phyloP scores from a whole-genome alignment of 2,797 vertebrate genomes.

The Periophthalmus magnuspinnatus region DNA sequence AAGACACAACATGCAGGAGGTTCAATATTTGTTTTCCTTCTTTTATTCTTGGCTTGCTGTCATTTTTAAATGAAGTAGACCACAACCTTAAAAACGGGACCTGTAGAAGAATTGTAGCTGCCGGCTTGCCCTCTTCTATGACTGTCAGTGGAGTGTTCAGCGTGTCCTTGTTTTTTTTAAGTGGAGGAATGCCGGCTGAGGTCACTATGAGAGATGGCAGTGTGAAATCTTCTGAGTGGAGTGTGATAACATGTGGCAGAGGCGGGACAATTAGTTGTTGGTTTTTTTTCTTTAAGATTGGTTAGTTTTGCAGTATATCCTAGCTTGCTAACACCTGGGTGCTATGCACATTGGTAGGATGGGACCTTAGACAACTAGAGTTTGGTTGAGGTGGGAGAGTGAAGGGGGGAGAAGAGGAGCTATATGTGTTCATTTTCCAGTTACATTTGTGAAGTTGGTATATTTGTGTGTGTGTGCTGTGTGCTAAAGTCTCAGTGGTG shows the following conservation, averaged over 20 bases:
- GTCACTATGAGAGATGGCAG: constrained; percentile 53
- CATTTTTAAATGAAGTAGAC: constrained; percentile 11
- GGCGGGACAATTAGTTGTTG: constrained; percentile 38
- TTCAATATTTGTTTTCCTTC: constrained; percentile 61
- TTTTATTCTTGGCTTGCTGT: constrained; percentile 32
- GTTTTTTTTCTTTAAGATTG: constrained; percentile 26
- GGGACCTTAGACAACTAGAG: constrained; percentile 9
- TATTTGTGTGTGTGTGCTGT: constrained; percentile 20
- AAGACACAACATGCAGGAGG: constrained; percentile 81
- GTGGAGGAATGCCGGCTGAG: constrained; percentile 67
- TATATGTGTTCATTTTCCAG: constrained; percentile 28
- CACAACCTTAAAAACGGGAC: constrained; percentile 22
- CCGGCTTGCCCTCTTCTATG: constrained; percentile 34
- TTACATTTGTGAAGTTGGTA: constrained; percentile 38
- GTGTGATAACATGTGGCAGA: constrained; percentile 31
- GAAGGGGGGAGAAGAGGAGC: constrained; percentile 43
- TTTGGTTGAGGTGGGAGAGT: constrained; percentile 13
- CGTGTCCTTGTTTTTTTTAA: constrained; percentile 69
- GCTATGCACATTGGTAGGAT: constrained; percentile 25
- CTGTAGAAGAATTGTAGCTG: constrained; percentile 36
- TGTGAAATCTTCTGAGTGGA: constrained; percentile 38
- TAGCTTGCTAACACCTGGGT: constrained; percentile 45
- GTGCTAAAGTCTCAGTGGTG: constrained; percentile 49
- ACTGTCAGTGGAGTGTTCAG: constrained; percentile 40
- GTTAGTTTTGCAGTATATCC: constrained; percentile 34